Conservation (phyloP, 2,888 invertebrate genomes). For the Seira sanloemensis region DNA sequence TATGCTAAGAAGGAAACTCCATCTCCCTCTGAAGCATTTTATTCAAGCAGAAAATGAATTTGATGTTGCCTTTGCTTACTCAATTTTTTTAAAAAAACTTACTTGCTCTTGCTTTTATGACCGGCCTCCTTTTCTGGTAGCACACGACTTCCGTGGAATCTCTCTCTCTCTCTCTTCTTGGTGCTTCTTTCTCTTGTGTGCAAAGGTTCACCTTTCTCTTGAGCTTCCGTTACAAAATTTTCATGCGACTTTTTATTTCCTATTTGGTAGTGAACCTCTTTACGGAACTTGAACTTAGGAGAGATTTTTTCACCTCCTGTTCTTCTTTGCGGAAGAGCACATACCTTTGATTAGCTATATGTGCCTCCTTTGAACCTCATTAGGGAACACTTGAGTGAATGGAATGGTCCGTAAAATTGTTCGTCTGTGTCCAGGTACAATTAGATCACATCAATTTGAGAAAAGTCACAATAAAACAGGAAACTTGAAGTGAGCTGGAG, state of each 20-base stretch:
- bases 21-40: slow-evolving; percentile 14
- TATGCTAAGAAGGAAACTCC: slow-evolving; percentile 39
- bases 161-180: neutral
- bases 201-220: neutral
- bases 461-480: too few relatives aligned
- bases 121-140: slow-evolving; percentile 1
- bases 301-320: neutral
- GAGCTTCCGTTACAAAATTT: too few relatives aligned
- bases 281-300: neutral
- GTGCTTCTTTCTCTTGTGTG: neutral
- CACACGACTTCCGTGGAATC: slow-evolving; percentile 9
- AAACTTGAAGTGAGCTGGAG: too few relatives aligned
- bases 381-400: too few relatives aligned
- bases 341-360: too few relatives aligned
- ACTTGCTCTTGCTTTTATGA: slow-evolving; percentile 36
- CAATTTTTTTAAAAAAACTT: slow-evolving; percentile 12
- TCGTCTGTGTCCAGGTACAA: slow-evolving; percentile 59
- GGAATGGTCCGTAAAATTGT: too few relatives aligned
- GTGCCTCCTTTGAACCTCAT: too few relatives aligned
- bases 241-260: too few relatives aligned
- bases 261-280: too few relatives aligned
- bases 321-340: too few relatives aligned
- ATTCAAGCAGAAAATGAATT: slow-evolving; percentile 57
- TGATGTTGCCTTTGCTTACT: slow-evolving; percentile 29
- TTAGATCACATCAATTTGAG: slow-evolving; percentile 46